A percentile compares a stretch with the other conserved stretches of the same genome.
These are phyloP conservation scores for Apostichopus japonicus DNA, from an alignment of 35 echinoderm and acorn worm genomes.

Conservation along the genomic window DNA sequence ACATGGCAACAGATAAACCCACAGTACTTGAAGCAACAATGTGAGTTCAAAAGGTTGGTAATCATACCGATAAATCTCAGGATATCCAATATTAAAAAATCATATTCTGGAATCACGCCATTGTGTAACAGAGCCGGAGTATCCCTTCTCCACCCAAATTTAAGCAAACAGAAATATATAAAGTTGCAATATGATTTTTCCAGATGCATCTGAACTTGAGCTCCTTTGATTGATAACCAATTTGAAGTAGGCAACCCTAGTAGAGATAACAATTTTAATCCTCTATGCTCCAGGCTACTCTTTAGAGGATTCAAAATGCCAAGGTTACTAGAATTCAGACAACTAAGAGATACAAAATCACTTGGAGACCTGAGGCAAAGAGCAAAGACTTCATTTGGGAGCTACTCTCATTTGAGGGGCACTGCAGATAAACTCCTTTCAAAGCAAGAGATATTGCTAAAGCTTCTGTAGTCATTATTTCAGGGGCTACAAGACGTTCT, in stretches of 20 bases:
- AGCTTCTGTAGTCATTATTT: neutral
- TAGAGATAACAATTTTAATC: slow-evolving; percentile 16
- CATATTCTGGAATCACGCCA: too few relatives aligned
- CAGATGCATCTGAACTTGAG: neutral
- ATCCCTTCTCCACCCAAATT: neutral
- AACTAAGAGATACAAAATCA: neutral
- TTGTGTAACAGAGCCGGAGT: neutral
- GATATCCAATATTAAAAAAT: too few relatives aligned
- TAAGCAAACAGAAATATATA: too few relatives aligned
- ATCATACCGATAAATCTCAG: too few relatives aligned
- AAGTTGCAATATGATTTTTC: neutral
- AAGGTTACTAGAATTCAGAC: slow-evolving; percentile 13
- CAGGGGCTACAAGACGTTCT: neutral
- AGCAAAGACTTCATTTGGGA: neutral
- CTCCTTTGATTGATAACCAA: slow-evolving; percentile 10
- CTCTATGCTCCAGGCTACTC: neutral
- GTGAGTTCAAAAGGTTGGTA: too few relatives aligned
- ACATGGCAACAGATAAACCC: too few relatives aligned
- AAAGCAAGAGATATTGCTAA: neutral
- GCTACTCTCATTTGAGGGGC: neutral
- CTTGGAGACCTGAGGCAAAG: neutral
- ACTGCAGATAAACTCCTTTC: neutral
- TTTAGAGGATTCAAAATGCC: neutral
- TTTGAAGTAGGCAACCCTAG: neutral
- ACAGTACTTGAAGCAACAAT: too few relatives aligned